phyloP scores from a whole-genome alignment of 2,113 vertebrate genomes.

The Chauna torquata region DNA sequence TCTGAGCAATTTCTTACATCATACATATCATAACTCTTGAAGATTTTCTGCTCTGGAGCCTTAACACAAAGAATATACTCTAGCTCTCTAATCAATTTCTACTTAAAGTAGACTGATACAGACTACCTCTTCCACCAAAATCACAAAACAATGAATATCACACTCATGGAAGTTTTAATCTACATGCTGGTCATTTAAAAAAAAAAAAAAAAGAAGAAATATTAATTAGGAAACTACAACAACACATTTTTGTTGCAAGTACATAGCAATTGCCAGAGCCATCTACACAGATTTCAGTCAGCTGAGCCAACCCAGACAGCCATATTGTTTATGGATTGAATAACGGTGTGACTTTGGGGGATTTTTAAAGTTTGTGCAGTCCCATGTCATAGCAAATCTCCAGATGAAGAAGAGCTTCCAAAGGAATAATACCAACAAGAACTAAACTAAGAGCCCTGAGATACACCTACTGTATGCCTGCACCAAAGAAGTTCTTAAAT shows the following conservation, averaged over 20 bases:
- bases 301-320: background rate
- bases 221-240: background rate
- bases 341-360: background rate
- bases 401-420: background rate
- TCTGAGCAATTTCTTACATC: background rate
- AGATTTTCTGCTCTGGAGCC: background rate
- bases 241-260: background rate
- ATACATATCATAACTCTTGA: background rate
- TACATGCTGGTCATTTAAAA: background rate
- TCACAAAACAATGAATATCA: background rate
- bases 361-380: background rate
- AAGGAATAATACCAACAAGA: background rate
- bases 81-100: background rate
- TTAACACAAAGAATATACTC: background rate
- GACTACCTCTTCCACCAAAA: background rate
- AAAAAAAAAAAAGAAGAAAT: background rate
- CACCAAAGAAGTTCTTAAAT: background rate
- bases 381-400: background rate
- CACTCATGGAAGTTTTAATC: background rate
- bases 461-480: background rate
- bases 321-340: background rate
- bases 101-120: background rate
- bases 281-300: background rate
- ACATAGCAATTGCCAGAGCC: background rate
- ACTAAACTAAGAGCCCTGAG: background rate